A percentile compares a stretch with the other conserved stretches of the same genome.
phyloP scores from a whole-genome alignment of 2,113 vertebrate genomes.

The Phocoena sinus region DNA sequence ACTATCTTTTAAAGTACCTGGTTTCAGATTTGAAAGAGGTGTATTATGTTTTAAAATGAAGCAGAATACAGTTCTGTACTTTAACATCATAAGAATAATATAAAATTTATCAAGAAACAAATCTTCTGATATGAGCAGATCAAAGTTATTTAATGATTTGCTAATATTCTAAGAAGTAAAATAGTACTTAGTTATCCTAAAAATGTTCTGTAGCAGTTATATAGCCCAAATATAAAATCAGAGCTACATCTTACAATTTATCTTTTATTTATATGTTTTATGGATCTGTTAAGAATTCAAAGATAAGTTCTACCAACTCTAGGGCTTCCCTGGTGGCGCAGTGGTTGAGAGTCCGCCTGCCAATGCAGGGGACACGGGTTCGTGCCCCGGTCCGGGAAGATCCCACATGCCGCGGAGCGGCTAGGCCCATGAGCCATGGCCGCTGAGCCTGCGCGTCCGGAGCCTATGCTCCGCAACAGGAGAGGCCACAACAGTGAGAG shows the following conservation, averaged over 20 bases:
- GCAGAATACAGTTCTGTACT: background rate
- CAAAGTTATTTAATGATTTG: conserved; percentile 15
- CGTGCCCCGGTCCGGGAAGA: too few relatives aligned
- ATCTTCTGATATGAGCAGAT: background rate
- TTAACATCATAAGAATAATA: background rate
- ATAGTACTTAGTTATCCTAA: background rate
- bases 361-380: too few relatives aligned
- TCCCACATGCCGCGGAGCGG: too few relatives aligned
- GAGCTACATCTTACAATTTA: background rate
- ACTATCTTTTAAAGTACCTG: conserved; percentile 1
- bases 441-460: too few relatives aligned
- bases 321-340: background rate
- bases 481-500: too few relatives aligned
- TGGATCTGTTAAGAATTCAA: conserved; percentile 3
- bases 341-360: too few relatives aligned
- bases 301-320: background rate
- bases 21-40: conserved; percentile 10
- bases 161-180: background rate
- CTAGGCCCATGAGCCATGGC: too few relatives aligned
- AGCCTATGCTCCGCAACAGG: too few relatives aligned
- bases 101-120: conserved; percentile 9
- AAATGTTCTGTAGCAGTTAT: background rate
- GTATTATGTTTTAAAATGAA: conserved; percentile 7
- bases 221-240: background rate
- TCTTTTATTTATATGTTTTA: conserved; percentile 7